A percentile compares a stretch with the other conserved stretches of the same genome.
phyloP scores from a whole-genome alignment of 2,113 vertebrate species.

The Cichladusa arquata region DNA sequence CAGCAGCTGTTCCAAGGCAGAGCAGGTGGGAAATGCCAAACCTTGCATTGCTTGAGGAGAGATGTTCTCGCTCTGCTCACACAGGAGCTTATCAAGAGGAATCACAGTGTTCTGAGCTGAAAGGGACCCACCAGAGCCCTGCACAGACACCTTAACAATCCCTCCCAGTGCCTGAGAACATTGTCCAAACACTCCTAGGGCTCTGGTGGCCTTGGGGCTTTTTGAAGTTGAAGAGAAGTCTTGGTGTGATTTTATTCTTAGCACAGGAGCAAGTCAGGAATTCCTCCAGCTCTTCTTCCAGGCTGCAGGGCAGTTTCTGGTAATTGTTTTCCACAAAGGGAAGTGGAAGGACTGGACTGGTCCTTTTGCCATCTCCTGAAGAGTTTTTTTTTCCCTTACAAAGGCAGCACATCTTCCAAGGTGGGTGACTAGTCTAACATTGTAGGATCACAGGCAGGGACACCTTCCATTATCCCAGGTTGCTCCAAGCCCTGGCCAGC shows the following conservation, averaged over 20 bases:
- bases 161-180: fast-evolving
- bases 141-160: neutral
- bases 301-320: neutral
- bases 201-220: neutral
- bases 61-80: neutral
- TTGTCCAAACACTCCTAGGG: neutral
- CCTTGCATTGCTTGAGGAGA: neutral
- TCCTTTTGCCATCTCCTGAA: neutral
- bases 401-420: neutral
- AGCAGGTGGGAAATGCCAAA: neutral
- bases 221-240: neutral
- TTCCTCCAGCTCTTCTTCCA: neutral
- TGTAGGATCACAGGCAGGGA: neutral
- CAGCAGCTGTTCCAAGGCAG: neutral
- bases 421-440: neutral
- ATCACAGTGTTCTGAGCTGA: neutral
- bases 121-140: neutral
- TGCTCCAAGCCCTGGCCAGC: fast-evolving
- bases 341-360: neutral
- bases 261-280: neutral
- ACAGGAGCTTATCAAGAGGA: neutral
- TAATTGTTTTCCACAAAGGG: neutral
- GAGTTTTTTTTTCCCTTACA: neutral
- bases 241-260: neutral
- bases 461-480: neutral